Evolutionary conservation across 2,113 vertebrate genomes (phyloP).

Genomic region (Girardinichthys multiradiatus): DNA sequence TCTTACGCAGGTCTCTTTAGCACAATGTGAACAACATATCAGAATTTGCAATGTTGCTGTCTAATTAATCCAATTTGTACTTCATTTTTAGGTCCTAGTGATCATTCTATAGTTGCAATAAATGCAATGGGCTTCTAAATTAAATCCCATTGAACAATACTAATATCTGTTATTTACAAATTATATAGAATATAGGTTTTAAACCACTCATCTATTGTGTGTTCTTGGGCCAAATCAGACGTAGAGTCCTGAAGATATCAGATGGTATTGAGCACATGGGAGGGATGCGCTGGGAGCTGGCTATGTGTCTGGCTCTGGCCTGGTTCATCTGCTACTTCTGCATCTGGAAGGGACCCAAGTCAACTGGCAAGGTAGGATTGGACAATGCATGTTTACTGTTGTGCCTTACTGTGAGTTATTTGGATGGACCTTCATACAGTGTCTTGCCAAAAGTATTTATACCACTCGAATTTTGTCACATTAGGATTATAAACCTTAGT

Average conservation of each 20-base stretch:
- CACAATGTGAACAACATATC: neutral
- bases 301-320: slow-evolving; percentile 91
- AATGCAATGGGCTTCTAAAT: too few species aligned
- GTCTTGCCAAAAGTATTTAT: neutral
- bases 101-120: neutral
- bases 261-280: slow-evolving; percentile 95
- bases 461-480: neutral
- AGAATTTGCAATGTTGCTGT: neutral
- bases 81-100: neutral
- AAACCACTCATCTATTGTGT: slow-evolving; percentile 12
- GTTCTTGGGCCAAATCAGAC: slow-evolving; percentile 75
- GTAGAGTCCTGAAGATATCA: slow-evolving; percentile 92
- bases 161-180: neutral
- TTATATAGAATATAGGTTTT: neutral
- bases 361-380: slow-evolving; percentile 93
- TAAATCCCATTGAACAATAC: too few species aligned
- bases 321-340: slow-evolving; percentile 99
- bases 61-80: neutral
- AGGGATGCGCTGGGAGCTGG: slow-evolving; percentile 93
- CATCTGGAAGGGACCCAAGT: slow-evolving; percentile 99
- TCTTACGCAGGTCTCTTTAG: neutral
- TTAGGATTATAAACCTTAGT: neutral
- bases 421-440: neutral
- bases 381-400: slow-evolving; percentile 12
- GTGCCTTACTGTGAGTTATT: neutral